Evolutionary conservation across 2,113 vertebrate species (phyloP), one percentile per base, ranked within the genome.

Genomic region (Cavia aperea): DNA sequence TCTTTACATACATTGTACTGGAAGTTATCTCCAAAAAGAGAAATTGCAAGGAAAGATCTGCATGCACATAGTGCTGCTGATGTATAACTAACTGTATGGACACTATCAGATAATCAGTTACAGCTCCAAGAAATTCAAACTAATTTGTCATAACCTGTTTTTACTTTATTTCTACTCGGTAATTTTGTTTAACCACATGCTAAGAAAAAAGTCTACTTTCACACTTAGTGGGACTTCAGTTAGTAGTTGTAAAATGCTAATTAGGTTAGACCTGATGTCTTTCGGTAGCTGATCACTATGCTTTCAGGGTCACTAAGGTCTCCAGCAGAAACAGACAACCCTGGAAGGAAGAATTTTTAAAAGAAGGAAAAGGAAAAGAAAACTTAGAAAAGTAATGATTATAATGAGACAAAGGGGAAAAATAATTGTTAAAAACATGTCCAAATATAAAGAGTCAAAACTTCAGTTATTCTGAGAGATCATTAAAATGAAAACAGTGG

Each of bases 61-160:
- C 15, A 65, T 43, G 51, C 62, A 72, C 21, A 90, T 82, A 13
- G 2, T 39, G 6, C 2, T 29, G 5, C 21, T 68, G 11, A 54
- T 51, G 88, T 75, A 36, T n/a, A 56, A 49, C 49, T 51, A 51
- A 89, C 3, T 51, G 10, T 10, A n/a, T 84, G 29, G 18, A 19
- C 24, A 77, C 4, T 2, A 43, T 24, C 23, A 73, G 19, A 16
- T 78, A 70, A 73, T 63, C 75, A 78, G 16, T 33, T 66, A 54
- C 36, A 51, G 43, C 46, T 58, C n/a, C 4, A 82, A 86, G 14
- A 92, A 85, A 70, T 49, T 85, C n/a, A 75, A 49, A 84, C 18
- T 56, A 90, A 93, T 65, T 92, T 73, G 29, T 39, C 24, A 85
- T 83, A 51, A 36, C 9, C 29, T 90, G 54, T 51, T 92, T 92